Base-by-base conservation (phyloP, 2,888 invertebrate genomes). In the Campopleginae sp. region DNA sequence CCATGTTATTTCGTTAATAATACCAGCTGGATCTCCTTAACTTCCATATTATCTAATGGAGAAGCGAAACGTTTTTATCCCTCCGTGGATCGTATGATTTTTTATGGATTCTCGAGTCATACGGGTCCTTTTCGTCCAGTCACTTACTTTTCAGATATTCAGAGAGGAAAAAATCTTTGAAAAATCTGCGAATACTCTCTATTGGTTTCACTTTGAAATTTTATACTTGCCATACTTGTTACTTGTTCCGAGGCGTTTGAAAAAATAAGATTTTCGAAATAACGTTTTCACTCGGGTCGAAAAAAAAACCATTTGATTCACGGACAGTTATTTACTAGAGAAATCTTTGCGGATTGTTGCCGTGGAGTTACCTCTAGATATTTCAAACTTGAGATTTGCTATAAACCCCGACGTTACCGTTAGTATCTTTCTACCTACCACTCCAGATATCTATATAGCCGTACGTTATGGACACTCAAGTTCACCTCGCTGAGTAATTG, bases 401-500 rank as follows among this genome's bases (percentile, higher is more conserved):
- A 27, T 68, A 23, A 46, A 58, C 33, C 58, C 38, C 44, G 27
- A 23, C 46, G 66, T 68, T 68, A 74, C 12, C 61, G 42, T 27
- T 58, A 1, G 44, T 19, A 14, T 54, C 54, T 54, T 23, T 19
- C 27, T 54, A 46, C 31, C 42, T 44, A 66, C 8, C 31, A 4
- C 58, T 12, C 3, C 12, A 33, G 12, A n/a, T 12, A 27, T 63
- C 23, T 61, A 51, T 23, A 80, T 4, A 65, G 61, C 46, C n/a
- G 66, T 14, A 19, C 10, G 58, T n/a, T 51, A 65, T 48, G 23
- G 38, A 31, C 46, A 61, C 51, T 68, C 23, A 46, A 63, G 63
- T 70, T 84, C 66, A 81, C 77, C 33, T 77, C 61, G 68, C 74
- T 44, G 66, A 74, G 77, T 77, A 84, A 77, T 84, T 81, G 74